A percentile compares a stretch with the other conserved stretches of the same genome.
Evolutionary conservation across 1,140 invertebrate genomes (phyloP).

Genomic region (Scaptomyza pallida): DNA sequence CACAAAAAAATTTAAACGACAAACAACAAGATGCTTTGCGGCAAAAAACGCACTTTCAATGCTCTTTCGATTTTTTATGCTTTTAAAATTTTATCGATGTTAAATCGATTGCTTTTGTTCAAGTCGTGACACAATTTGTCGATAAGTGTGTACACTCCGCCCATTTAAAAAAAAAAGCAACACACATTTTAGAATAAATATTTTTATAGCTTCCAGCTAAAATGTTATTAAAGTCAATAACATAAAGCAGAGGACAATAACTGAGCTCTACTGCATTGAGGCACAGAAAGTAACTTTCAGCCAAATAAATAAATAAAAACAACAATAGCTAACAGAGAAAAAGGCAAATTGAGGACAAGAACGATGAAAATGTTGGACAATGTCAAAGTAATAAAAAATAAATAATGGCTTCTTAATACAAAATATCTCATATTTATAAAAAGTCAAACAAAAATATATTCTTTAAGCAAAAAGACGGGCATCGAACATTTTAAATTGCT

Average conservation of each 20-base stretch:
- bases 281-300: conserved; percentile 37
- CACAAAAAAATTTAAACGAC: not conserved
- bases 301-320: conserved; percentile 66
- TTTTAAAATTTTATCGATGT: no score
- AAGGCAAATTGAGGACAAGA: conserved; percentile 48
- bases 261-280: not conserved
- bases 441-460: not conserved
- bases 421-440: conserved; percentile 26
- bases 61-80: not conserved
- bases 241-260: conserved; percentile 59
- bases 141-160: not conserved
- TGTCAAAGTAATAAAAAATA: conserved; percentile 66
- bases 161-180: conserved; percentile 28
- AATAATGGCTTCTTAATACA: conserved; percentile 63
- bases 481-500: not conserved
- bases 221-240: conserved; percentile 76
- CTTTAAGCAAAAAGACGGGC: no score
- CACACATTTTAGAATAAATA: conserved; percentile 65
- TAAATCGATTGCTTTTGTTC: no score
- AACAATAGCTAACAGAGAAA: conserved; percentile 67
- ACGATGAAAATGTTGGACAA: conserved; percentile 21
- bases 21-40: no score
- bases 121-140: no score
- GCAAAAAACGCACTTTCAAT: conserved; percentile 1
- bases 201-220: conserved; percentile 67